These are phyloP conservation scores for Eupithecia exiguata DNA, from an alignment of 2,888 invertebrate genomes.

Conservation along the genomic window DNA sequence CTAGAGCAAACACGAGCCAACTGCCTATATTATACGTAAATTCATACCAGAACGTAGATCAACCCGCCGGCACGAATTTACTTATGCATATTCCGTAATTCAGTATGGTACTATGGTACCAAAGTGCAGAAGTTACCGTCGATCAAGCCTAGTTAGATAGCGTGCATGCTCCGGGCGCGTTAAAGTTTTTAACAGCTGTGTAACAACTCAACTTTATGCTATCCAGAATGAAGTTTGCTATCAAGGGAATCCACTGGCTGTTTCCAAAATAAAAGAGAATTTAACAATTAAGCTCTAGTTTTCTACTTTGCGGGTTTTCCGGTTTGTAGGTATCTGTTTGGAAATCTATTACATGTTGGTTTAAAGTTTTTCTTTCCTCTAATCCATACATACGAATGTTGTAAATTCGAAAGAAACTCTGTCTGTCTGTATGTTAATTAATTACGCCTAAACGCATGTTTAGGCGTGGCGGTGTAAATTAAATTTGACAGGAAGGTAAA, in stretches of 20 bases:
- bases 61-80: neutral
- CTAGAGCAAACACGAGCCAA: neutral
- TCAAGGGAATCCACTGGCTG: conserved; percentile 42
- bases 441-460: too few species aligned
- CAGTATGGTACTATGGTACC: conserved; percentile 21
- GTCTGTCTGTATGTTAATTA: too few species aligned
- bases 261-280: conserved; percentile 44
- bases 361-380: neutral
- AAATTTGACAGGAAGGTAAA: too few species aligned
- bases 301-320: conserved; percentile 19
- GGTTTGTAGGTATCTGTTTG: conserved; percentile 25
- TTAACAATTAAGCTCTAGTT: conserved; percentile 37
- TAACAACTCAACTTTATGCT: conserved; percentile 67
- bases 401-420: too few species aligned
- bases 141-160: conserved; percentile 63
- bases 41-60: conserved; percentile 4
- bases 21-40: conserved; percentile 7
- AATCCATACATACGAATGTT: too few species aligned
- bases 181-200: conserved; percentile 68
- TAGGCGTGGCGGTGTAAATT: too few species aligned
- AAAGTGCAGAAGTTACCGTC: conserved; percentile 45
- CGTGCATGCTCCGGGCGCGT: conserved; percentile 60
- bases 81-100: conserved; percentile 14
- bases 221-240: conserved; percentile 51
- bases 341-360: conserved; percentile 18